Evolutionary conservation across 2,113 vertebrate genomes (phyloP).

Genomic region (Callorhinus ursinus): DNA sequence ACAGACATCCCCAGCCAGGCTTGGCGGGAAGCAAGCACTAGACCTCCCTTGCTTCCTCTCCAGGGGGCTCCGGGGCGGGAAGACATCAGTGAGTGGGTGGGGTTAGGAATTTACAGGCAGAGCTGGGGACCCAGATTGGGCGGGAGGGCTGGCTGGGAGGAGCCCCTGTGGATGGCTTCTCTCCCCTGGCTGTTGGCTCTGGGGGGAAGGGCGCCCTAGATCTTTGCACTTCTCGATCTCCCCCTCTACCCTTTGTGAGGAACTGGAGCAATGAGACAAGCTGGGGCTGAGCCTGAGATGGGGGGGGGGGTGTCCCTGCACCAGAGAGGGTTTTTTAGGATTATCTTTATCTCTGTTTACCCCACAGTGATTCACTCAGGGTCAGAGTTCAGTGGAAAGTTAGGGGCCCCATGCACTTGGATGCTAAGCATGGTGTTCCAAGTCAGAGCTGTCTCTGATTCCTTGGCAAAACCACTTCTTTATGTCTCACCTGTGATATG

Average conservation of each 20-base stretch:
- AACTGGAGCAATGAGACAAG: neutral
- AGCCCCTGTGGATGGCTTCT: neutral
- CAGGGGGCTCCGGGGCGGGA: neutral
- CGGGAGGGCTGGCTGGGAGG: neutral
- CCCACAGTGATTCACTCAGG: neutral
- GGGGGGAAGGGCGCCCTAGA: neutral
- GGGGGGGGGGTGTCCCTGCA: neutral
- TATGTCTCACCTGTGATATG: neutral
- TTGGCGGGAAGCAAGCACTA: neutral
- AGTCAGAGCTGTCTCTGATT: neutral
- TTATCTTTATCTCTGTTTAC: neutral
- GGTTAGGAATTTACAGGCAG: neutral
- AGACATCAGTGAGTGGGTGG: no score
- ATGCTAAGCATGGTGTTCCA: rapidly evolving
- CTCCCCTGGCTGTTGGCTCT: neutral
- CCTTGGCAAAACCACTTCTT: neutral
- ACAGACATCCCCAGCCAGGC: neutral
- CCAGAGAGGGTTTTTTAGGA: neutral
- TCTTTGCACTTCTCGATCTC: neutral
- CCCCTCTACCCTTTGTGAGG: neutral
- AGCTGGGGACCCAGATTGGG: neutral
- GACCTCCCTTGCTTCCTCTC: neutral
- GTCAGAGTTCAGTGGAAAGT: neutral
- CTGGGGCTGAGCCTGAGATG: neutral
- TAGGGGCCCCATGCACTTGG: rapidly evolving